These are phyloP conservation scores for Amblyopsis hoosieri DNA, from an alignment of 2,797 vertebrate species.

Conservation along the genomic window DNA sequence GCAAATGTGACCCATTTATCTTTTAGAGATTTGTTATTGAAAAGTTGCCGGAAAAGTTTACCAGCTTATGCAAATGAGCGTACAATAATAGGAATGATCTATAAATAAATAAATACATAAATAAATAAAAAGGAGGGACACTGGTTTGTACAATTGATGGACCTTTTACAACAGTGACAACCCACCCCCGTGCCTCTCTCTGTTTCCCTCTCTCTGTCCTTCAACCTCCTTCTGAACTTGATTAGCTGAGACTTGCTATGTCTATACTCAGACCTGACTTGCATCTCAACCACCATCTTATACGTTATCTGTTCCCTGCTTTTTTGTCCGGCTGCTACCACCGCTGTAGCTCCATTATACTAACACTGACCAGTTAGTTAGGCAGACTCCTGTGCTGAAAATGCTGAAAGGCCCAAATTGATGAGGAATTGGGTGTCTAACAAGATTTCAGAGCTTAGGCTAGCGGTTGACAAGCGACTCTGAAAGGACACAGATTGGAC, in stretches of 20 bases:
- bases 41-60: conserved; percentile 60
- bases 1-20: conserved; percentile 52
- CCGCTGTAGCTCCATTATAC: conserved; percentile 51
- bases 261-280: conserved; percentile 18
- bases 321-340: conserved; percentile 28
- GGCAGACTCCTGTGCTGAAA: conserved; percentile 31
- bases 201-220: conserved; percentile 7
- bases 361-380: conserved; percentile 38
- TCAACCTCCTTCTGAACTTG: conserved; percentile 42
- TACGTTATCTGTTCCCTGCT: conserved; percentile 9
- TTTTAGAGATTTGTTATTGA: conserved; percentile 46
- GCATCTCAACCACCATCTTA: conserved; percentile 1
- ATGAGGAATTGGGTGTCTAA: conserved; percentile 61
- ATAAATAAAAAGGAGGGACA: neutral
- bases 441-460: conserved; percentile 63
- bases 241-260: conserved; percentile 56
- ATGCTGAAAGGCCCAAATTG: conserved; percentile 47
- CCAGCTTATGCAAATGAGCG: neutral
- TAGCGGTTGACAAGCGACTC: conserved; percentile 55
- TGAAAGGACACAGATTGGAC: conserved; percentile 58
- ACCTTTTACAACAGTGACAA: conserved; percentile 11
- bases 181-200: conserved; percentile 11
- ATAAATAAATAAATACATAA: too few species aligned
- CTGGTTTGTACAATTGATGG: conserved; percentile 13
- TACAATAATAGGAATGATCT: too few species aligned